Percentiles rank a stretch among this genome's conserved stretches.
Conservation (phyloP, 2,888 invertebrate species). For the Lasioglossum malachurum region DNA sequence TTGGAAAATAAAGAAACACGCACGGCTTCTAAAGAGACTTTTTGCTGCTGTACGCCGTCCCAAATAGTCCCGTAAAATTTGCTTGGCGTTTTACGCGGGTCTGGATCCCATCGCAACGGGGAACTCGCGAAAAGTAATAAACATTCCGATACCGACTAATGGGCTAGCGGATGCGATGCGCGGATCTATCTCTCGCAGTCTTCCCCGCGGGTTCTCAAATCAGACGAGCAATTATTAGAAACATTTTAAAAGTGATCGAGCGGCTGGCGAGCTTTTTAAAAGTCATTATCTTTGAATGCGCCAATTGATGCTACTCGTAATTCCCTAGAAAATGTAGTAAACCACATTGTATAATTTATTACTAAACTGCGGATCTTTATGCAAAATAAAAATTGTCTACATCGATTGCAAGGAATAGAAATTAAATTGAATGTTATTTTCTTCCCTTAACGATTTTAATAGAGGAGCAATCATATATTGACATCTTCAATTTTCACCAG, state of each 20-base stretch:
- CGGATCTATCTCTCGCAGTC: neutral
- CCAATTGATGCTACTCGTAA: no score
- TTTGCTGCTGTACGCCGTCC: neutral
- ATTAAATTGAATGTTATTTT: no score
- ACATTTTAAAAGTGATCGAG: neutral
- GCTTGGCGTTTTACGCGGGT: neutral
- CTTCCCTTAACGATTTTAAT: no score
- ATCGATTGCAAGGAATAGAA: no score
- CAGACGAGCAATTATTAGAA: neutral
- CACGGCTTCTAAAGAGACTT: slow-evolving; percentile 9
- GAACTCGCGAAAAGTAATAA: slow-evolving; percentile 3
- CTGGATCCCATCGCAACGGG: neutral
- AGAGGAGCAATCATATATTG: no score
- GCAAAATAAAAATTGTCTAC: no score
- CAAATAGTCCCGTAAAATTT: slow-evolving; percentile 10
- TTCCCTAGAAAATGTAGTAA: no score
- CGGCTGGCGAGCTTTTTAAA: neutral
- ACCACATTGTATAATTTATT: no score
- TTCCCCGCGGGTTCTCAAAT: neutral
- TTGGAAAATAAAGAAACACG: slow-evolving; percentile 34
- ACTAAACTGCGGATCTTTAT: no score
- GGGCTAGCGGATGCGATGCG: neutral
- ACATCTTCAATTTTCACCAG: no score
- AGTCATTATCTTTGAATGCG: no score
- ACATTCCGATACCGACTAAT: neutral